Evolutionary conservation across 2,888 invertebrate species (phyloP).

Genomic region (Blastobasis lacticolella): DNA sequence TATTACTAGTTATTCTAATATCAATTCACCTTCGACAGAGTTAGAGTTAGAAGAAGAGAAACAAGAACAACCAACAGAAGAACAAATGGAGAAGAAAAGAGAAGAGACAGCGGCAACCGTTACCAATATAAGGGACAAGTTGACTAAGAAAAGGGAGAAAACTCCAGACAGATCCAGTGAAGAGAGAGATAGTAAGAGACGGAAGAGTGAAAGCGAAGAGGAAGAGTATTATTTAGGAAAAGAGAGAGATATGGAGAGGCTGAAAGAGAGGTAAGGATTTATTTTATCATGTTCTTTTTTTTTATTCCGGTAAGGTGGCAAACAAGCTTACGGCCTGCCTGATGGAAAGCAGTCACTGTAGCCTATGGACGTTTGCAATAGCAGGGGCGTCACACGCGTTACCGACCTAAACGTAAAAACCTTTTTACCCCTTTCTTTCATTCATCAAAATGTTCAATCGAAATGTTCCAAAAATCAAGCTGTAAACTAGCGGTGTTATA

Average conservation of each 20-base stretch:
- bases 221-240: conserved; percentile 79
- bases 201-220: conserved; percentile 48
- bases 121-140: conserved; percentile 53
- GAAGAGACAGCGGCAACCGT: conserved; percentile 48
- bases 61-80: conserved; percentile 30
- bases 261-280: conserved; percentile 72
- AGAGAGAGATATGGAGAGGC: conserved; percentile 72
- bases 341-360: no score
- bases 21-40: conserved; percentile 32
- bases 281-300: no score
- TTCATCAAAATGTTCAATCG: no score
- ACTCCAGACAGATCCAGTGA: conserved; percentile 33
- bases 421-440: no score
- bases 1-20: no score
- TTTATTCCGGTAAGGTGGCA: no score
- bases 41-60: conserved; percentile 61
- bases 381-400: no score
- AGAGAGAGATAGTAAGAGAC: conserved; percentile 20
- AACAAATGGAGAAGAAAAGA: conserved; percentile 33
- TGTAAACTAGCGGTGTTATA: no score
- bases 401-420: no score
- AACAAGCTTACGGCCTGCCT: no score
- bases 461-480: no score
- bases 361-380: no score
- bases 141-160: conserved; percentile 37